Base-by-base conservation (phyloP, 2,797 vertebrate genomes). In the Liparis tanakae region DNA sequence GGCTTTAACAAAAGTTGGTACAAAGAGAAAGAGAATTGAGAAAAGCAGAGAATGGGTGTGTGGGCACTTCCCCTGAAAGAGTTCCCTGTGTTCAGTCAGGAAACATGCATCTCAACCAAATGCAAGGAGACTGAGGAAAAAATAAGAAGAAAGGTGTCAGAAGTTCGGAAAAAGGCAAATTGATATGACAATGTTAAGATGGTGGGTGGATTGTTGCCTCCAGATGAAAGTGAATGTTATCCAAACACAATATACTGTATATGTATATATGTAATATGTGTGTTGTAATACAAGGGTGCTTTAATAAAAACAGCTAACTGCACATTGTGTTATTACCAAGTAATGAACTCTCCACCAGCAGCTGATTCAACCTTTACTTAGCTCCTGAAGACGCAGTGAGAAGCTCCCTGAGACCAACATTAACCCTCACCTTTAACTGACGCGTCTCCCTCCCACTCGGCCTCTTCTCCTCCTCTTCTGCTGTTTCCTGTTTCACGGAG, bases 231-330 rank as follows among this genome's bases (percentile, higher is more conserved):
- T 55, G 22, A 44, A 22, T 30, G 39, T 46, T 53, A 70, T 48
- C 51, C 20, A 62, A 53, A 59, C 25, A 62, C n/a, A 57, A 55
- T 13, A 37, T n/a, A 44, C 8, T 51, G 48, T 20, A 51, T 57
- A 9, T 3, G 17, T 6, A 55, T 50, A 63, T 4, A 50, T n/a
- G n/a, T 17, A n/a, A 46, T 15, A 50, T 20, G 34, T 59, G 14
- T 22, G 3, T 55, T 33, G 20, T 17, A 30, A 60, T 59, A 78
- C 71, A 56, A 77, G 56, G 30, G 15, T 72, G 72, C 82, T 77
- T 75, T 62, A 80, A 70, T 65, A 33, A 1, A 30, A 78, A 53
- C 10, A 30, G 34, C 17, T 9, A 51, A 18, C n/a, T 34, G 2
- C 56, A 57, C 30, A 72, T 77, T 58, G 17, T 37, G 70, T 30